Conservation (phyloP, 2,888 invertebrate species). For the Chesias legatella region DNA sequence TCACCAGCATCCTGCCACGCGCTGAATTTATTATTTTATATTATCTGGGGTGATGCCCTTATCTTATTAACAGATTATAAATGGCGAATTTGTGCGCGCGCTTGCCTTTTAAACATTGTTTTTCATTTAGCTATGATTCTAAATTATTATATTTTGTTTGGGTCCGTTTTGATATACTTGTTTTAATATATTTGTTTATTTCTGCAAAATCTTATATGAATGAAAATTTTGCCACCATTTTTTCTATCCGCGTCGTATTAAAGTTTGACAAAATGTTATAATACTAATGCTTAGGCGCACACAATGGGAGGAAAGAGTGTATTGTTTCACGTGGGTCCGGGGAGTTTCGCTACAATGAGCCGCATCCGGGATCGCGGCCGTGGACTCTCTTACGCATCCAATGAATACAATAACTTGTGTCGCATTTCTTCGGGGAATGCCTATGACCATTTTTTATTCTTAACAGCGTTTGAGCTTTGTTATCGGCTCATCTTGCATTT, state of each 20-base stretch:
- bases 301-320: conserved; percentile 76
- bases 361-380: conserved; percentile 68
- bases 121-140: too few species aligned
- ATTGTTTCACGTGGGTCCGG: conserved; percentile 71
- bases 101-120: conserved; percentile 2
- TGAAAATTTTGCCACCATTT: neutral
- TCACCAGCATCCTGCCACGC: conserved; percentile 78
- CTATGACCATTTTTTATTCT: too few species aligned
- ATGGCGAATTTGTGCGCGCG: conserved; percentile 11
- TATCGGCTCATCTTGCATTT: too few species aligned
- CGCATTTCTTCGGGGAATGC: too few species aligned
- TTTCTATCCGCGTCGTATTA: neutral
- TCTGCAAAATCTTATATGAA: too few species aligned
- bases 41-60: conserved; percentile 68
- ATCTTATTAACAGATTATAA: conserved; percentile 40
- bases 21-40: conserved; percentile 70
- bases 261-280: neutral
- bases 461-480: too few species aligned
- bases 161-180: too few species aligned
- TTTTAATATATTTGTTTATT: too few species aligned
- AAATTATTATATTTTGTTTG: too few species aligned
- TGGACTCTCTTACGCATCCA: conserved; percentile 27
- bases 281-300: conserved; percentile 42
- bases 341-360: conserved; percentile 79
- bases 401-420: too few species aligned